phyloP scores from a whole-genome alignment of 2,888 invertebrate genomes.

The Prionchulus punctatus region DNA sequence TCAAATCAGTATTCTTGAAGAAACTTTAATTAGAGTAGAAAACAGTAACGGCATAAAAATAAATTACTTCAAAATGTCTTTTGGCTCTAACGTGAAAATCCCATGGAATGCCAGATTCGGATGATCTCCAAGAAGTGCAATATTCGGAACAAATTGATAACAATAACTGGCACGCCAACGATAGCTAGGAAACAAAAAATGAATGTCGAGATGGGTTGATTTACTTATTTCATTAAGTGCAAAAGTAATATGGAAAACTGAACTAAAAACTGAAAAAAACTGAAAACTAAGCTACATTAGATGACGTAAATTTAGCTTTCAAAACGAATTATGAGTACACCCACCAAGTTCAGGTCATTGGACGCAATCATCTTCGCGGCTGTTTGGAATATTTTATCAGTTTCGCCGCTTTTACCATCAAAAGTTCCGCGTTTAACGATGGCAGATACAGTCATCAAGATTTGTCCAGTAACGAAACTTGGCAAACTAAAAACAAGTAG shows the following conservation, averaged over 20 bases:
- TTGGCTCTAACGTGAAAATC: slow-evolving; percentile 69
- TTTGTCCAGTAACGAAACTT: slow-evolving; percentile 20
- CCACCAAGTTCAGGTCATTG: slow-evolving; percentile 48
- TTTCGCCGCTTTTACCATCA: slow-evolving; percentile 44
- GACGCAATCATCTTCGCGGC: slow-evolving; percentile 57
- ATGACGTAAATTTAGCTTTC: slow-evolving; percentile 13
- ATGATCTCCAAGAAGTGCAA: slow-evolving; percentile 62
- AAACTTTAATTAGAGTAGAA: background rate
- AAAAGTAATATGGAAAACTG: background rate
- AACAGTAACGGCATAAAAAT: background rate
- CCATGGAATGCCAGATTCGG: slow-evolving; percentile 72
- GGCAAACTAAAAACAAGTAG: slow-evolving; percentile 33
- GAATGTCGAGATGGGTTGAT: background rate
- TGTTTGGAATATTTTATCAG: slow-evolving; percentile 41
- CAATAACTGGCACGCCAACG: slow-evolving; percentile 65
- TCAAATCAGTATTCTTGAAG: slow-evolving; percentile 49
- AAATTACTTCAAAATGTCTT: slow-evolving; percentile 57
- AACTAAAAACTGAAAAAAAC: background rate
- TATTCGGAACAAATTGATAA: slow-evolving; percentile 71
- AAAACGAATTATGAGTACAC: slow-evolving; percentile 18
- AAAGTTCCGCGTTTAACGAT: slow-evolving; percentile 68
- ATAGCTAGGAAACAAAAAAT: slow-evolving; percentile 46
- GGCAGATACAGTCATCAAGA: slow-evolving; percentile 57
- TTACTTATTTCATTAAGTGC: slow-evolving; percentile 12
- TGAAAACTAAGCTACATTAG: background rate